Conservation (phyloP, 2,797 vertebrate genomes). For the Bucorvus abyssinicus region DNA sequence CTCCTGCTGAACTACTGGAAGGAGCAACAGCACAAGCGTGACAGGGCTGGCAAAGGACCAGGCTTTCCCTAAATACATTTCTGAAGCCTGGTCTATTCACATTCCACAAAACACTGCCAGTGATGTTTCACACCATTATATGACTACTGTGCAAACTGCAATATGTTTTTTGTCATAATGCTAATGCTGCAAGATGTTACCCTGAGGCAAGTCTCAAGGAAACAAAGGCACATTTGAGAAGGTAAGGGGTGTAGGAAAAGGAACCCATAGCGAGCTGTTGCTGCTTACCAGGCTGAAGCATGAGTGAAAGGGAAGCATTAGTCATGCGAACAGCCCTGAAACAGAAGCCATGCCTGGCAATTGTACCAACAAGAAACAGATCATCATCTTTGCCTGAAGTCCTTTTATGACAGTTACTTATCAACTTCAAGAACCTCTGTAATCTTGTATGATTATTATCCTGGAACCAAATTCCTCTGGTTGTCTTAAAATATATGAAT, state of each 20-base stretch:
- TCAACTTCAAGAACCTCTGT: neutral
- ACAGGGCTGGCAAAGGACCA: neutral
- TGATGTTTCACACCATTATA: neutral
- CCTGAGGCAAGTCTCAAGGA: neutral
- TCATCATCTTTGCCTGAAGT: neutral
- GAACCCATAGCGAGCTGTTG: neutral
- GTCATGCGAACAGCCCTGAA: neutral
- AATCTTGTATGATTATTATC: neutral
- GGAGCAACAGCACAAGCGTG: neutral
- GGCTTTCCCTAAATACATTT: neutral
- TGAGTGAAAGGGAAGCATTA: neutral
- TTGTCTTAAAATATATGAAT: neutral
- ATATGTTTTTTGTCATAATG: neutral
- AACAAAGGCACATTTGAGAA: neutral
- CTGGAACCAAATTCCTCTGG: neutral
- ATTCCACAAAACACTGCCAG: neutral
- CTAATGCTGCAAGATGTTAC: neutral
- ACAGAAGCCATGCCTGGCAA: slow-evolving; percentile 13
- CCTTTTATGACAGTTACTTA: slow-evolving; percentile 13
- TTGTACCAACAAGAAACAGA: slow-evolving; percentile 16
- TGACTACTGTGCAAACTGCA: neutral
- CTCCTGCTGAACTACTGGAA: neutral
- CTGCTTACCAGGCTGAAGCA: neutral
- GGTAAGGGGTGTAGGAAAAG: neutral
- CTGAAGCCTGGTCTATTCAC: neutral